These are phyloP conservation scores for Anguilla rostrata DNA, from an alignment of 2,113 vertebrate genomes.

Conservation along the genomic window DNA sequence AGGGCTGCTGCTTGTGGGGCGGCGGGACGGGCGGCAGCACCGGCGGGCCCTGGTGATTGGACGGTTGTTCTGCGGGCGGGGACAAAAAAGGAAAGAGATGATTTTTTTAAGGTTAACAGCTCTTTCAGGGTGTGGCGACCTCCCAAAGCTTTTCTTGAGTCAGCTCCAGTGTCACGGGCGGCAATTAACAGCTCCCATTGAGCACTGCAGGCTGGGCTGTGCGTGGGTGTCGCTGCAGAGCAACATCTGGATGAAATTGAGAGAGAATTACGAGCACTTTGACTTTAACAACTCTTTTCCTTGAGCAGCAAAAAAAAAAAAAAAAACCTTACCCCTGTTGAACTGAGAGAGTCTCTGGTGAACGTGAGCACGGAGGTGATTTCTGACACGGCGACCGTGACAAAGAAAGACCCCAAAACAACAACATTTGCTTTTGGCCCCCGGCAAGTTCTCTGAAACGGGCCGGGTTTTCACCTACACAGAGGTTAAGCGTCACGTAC, in stretches of 20 bases:
- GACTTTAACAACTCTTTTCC: background rate
- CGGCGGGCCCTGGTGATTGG: constrained; percentile 85
- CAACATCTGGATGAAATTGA: constrained; percentile 18
- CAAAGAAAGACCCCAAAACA: background rate
- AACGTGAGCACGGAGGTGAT: background rate
- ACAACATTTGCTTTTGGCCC: constrained; percentile 8
- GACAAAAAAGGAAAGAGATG: constrained; percentile 9
- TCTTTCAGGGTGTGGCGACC: background rate
- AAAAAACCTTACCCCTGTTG: background rate
- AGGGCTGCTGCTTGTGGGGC: constrained; percentile 88
- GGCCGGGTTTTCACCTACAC: background rate
- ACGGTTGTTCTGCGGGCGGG: constrained; percentile 81
- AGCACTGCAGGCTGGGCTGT: constrained; percentile 3
- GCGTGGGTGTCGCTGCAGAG: background rate
- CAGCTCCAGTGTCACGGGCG: background rate
- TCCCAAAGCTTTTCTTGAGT: background rate
- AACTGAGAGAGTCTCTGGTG: background rate
- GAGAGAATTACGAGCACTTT: constrained; percentile 2
- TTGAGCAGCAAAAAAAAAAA: background rate
- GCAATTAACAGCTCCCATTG: constrained; percentile 1
- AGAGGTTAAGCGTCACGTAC: background rate
- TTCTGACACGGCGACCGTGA: background rate
- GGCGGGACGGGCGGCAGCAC: constrained; percentile 87
- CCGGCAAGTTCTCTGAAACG: constrained; percentile 6
- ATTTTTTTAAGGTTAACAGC: too few species aligned